phyloP scores from a whole-genome alignment of 2,113 vertebrate genomes.

The Festucalex cinctus region DNA sequence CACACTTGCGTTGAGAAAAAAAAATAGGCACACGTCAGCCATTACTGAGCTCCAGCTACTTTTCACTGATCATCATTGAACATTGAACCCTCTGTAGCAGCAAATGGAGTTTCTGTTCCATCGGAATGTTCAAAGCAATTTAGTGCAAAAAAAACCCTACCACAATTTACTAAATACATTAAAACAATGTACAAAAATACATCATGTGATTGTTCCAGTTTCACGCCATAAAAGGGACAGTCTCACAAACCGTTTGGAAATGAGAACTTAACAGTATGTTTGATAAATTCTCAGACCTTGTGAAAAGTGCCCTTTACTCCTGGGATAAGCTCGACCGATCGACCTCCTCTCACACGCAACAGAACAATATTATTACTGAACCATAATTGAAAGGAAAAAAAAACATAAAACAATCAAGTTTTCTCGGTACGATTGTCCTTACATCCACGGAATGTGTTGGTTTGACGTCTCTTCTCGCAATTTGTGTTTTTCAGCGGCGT shows the following conservation, averaged over 20 bases:
- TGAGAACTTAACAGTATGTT: constrained; percentile 37
- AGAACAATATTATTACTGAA: constrained; percentile 34
- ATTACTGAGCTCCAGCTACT: constrained; percentile 7
- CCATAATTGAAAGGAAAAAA: constrained; percentile 12
- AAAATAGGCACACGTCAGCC: constrained; percentile 11
- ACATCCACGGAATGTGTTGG: constrained; percentile 57
- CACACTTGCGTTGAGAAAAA: neutral
- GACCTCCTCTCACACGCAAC: constrained; percentile 14
- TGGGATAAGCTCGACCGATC: constrained; percentile 28
- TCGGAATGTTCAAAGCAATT: constrained; percentile 46
- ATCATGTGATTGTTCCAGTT: constrained; percentile 67
- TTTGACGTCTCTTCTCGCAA: constrained; percentile 28
- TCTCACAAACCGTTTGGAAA: constrained; percentile 51
- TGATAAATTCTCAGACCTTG: constrained; percentile 52
- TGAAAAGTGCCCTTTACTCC: constrained; percentile 68
- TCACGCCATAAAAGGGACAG: constrained; percentile 54
- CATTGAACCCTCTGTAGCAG: constrained; percentile 46
- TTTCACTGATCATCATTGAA: constrained; percentile 4
- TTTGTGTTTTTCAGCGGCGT: constrained; percentile 28
- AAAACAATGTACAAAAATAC: constrained; percentile 43
- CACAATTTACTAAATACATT: constrained; percentile 54
- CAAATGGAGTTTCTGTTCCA: constrained; percentile 55
- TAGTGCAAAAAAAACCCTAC: constrained; percentile 69
- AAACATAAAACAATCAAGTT: constrained; percentile 16
- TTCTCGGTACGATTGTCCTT: constrained; percentile 24